phyloP scores from a whole-genome alignment of 2,113 vertebrate genomes.

The Lampris megalopsis region DNA sequence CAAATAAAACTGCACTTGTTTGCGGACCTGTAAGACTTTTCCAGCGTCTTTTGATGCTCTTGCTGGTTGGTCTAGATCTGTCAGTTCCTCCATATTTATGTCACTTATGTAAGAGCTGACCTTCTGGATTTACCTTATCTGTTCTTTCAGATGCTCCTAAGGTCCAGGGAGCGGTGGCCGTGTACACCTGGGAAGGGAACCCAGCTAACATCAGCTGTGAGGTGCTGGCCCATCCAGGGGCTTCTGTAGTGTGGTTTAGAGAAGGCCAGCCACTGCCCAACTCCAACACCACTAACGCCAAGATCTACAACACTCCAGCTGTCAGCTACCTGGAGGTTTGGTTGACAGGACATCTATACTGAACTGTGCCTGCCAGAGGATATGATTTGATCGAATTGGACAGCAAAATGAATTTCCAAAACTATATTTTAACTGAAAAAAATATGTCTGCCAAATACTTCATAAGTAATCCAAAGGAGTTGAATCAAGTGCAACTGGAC shows the following conservation, averaged over 20 bases:
- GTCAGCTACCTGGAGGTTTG: constrained; percentile 93
- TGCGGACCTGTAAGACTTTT: too few species aligned
- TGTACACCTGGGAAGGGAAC: constrained; percentile 97
- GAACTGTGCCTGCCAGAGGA: not conserved
- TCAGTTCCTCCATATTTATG: too few species aligned
- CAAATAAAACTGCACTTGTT: too few species aligned
- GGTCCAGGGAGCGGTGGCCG: constrained; percentile 86
- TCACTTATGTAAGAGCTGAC: not conserved
- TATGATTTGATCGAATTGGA: too few species aligned
- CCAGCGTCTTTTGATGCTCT: too few species aligned
- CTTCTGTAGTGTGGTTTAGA: constrained; percentile 92
- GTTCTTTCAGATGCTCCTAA: constrained; percentile 90
- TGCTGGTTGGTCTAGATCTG: too few species aligned
- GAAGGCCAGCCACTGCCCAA: constrained; percentile 90
- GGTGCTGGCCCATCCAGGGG: constrained; percentile 92
- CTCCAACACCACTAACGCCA: constrained; percentile 91
- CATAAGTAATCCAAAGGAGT: too few species aligned
- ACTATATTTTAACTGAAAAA: too few species aligned
- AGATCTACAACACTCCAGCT: constrained; percentile 89
- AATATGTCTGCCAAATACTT: too few species aligned
- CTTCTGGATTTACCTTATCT: constrained; percentile 2
- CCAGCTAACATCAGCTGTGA: constrained; percentile 95
- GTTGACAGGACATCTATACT: not conserved
- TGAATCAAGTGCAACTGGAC: too few species aligned
- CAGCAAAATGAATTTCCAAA: too few species aligned